Evolutionary conservation across 2,888 invertebrate genomes (phyloP).

Genomic region (Drosophila glabriapex): DNA sequence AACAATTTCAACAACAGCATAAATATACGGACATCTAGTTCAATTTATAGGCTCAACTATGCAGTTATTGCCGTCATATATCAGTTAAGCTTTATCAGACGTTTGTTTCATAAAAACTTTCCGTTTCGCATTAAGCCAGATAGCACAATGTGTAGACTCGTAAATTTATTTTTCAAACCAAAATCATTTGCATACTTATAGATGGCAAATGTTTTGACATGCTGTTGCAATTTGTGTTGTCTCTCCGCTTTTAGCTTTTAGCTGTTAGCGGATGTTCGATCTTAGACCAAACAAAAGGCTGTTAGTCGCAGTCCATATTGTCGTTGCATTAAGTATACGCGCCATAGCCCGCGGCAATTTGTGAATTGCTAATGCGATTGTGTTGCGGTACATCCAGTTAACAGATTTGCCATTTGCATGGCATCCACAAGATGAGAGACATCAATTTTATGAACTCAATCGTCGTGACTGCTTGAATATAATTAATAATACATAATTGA

Average conservation of each 20-base stretch:
- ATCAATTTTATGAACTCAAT: slow-evolving; percentile 24
- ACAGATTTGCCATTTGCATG: slow-evolving; percentile 22
- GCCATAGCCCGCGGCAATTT: slow-evolving; percentile 33
- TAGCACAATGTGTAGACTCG: slow-evolving; percentile 36
- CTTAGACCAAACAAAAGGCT: slow-evolving; percentile 37
- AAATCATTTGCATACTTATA: slow-evolving; percentile 72
- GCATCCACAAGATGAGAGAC: slow-evolving; percentile 19
- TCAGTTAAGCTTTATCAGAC: slow-evolving; percentile 45
- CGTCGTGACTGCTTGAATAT: slow-evolving; percentile 34
- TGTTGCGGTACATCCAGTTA: slow-evolving; percentile 10
- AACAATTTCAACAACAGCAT: slow-evolving; percentile 2
- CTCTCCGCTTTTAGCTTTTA: slow-evolving; percentile 21
- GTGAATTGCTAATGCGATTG: slow-evolving; percentile 34
- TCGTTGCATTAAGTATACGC: slow-evolving; percentile 65
- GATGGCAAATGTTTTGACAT: slow-evolving; percentile 73
- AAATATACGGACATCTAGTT: slow-evolving; percentile 27
- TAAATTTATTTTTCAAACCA: slow-evolving; percentile 56
- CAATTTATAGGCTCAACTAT: slow-evolving; percentile 57
- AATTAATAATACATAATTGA: slow-evolving; percentile 42
- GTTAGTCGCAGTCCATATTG: slow-evolving; percentile 19
- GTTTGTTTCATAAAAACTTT: slow-evolving; percentile 67
- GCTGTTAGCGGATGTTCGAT: slow-evolving; percentile 51
- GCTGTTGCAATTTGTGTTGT: slow-evolving; percentile 31
- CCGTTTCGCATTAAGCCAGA: slow-evolving; percentile 63
- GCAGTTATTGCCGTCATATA: slow-evolving; percentile 45